Conservation (phyloP, 2,113 vertebrate genomes). For the Calypte anna region DNA sequence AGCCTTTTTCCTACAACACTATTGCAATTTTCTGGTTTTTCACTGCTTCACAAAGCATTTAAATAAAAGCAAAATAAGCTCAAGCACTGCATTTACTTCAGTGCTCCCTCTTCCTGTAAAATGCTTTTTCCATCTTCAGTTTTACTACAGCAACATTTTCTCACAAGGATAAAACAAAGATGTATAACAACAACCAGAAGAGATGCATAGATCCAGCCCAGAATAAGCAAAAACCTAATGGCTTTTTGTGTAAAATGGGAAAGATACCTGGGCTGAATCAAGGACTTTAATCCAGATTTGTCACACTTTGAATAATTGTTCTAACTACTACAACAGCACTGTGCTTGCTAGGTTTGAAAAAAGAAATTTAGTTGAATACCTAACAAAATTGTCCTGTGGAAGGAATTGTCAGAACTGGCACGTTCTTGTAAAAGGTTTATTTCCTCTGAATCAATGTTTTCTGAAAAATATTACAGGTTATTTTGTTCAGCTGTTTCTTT, state of each 20-base stretch:
- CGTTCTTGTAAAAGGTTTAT: background rate
- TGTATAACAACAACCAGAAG: background rate
- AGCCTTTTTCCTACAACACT: conserved; percentile 1
- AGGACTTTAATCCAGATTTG: background rate
- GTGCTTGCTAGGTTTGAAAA: background rate
- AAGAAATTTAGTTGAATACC: background rate
- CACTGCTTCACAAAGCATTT: background rate
- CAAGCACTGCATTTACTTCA: background rate
- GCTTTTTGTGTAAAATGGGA: background rate
- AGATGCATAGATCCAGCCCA: background rate
- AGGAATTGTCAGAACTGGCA: background rate
- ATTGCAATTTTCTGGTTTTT: conserved; percentile 16
- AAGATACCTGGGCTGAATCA: background rate
- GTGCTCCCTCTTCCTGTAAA: background rate
- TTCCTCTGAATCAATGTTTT: background rate
- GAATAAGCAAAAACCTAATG: background rate
- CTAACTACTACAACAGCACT: background rate
- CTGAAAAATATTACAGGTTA: background rate
- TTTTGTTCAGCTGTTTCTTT: background rate
- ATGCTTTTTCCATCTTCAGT: background rate
- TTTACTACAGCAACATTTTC: background rate
- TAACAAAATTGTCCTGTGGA: background rate
- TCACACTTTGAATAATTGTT: background rate
- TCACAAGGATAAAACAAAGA: background rate
- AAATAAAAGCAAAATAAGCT: conserved; percentile 28